These are phyloP conservation scores for Cyprinodon diabolis DNA, from an alignment of 2,797 vertebrate genomes.

Conservation along the genomic window DNA sequence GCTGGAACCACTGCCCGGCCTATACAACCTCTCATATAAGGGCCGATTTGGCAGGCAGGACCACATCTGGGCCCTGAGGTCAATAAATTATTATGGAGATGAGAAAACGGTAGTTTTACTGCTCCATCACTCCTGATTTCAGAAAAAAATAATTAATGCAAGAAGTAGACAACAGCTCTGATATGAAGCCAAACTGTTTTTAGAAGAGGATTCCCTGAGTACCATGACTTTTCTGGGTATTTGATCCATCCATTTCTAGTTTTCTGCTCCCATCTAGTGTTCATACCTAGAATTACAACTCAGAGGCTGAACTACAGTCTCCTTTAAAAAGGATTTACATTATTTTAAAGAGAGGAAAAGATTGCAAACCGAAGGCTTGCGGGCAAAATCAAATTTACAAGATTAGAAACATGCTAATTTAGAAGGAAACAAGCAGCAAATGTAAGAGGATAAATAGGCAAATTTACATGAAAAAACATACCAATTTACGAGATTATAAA, in stretches of 20 bases:
- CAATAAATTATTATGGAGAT: neutral
- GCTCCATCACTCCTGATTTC: neutral
- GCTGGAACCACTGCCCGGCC: neutral
- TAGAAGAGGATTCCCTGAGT: neutral
- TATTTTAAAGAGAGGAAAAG: neutral
- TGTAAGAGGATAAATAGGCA: too few species aligned
- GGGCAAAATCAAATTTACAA: too few species aligned
- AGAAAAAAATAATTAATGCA: neutral
- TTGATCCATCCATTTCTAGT: neutral
- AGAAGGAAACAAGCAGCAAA: too few species aligned
- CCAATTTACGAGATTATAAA: too few species aligned
- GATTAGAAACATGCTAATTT: too few species aligned
- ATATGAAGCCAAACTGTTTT: neutral
- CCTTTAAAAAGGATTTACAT: neutral
- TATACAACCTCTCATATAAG: neutral
- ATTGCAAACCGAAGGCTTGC: too few species aligned
- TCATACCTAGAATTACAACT: neutral
- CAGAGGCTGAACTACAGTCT: neutral
- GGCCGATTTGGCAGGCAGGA: constrained; percentile 1
- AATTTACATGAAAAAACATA: too few species aligned
- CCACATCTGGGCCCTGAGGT: neutral
- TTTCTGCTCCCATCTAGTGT: constrained; percentile 66
- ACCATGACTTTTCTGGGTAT: neutral
- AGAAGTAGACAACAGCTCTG: neutral
- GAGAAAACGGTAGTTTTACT: neutral